Evolutionary conservation across 2,113 vertebrate species (phyloP).

Genomic region (Corydoras maculifer): DNA sequence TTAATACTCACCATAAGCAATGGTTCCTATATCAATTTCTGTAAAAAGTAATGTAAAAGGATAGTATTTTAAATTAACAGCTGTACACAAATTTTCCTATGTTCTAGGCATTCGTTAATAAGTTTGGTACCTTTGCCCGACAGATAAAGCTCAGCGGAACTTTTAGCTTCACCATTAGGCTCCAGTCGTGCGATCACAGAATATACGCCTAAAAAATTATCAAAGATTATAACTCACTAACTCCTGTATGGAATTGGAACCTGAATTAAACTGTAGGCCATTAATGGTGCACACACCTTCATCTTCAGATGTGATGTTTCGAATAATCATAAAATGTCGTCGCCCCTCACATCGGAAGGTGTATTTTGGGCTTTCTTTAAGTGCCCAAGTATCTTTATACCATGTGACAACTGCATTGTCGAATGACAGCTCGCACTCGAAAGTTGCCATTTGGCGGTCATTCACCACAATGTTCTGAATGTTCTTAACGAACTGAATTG

Average conservation of each 20-base stretch:
- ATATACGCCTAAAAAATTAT: slow-evolving; percentile 72
- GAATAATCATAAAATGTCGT: slow-evolving; percentile 96
- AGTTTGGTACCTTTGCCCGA: slow-evolving; percentile 77
- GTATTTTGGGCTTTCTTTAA: slow-evolving; percentile 90
- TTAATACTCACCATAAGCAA: slow-evolving; percentile 76
- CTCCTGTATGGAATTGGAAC: slow-evolving; percentile 2
- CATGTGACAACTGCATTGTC: slow-evolving; percentile 94
- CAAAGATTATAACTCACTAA: slow-evolving; percentile 21
- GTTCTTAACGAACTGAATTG: slow-evolving; percentile 85
- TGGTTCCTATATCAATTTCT: slow-evolving; percentile 80
- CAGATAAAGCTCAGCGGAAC: slow-evolving; percentile 84
- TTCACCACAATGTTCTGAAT: slow-evolving; percentile 89
- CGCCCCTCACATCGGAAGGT: slow-evolving; percentile 88
- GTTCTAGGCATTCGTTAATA: slow-evolving; percentile 23
- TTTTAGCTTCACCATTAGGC: slow-evolving; percentile 80
- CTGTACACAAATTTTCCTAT: no score
- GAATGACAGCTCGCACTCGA: slow-evolving; percentile 95
- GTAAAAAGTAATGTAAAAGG: slow-evolving; percentile 56
- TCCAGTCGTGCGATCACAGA: slow-evolving; percentile 83
- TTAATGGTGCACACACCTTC: slow-evolving; percentile 78
- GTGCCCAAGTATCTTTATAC: slow-evolving; percentile 92
- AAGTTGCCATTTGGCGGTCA: slow-evolving; percentile 89
- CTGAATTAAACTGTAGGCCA: slow-evolving; percentile 14
- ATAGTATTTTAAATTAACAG: slow-evolving; percentile 32
- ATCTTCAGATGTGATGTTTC: slow-evolving; percentile 89